Evolutionary conservation across 2,888 invertebrate species (phyloP), one percentile per base, ranked within the genome.

Genomic region (Stenotaenia linearis): DNA sequence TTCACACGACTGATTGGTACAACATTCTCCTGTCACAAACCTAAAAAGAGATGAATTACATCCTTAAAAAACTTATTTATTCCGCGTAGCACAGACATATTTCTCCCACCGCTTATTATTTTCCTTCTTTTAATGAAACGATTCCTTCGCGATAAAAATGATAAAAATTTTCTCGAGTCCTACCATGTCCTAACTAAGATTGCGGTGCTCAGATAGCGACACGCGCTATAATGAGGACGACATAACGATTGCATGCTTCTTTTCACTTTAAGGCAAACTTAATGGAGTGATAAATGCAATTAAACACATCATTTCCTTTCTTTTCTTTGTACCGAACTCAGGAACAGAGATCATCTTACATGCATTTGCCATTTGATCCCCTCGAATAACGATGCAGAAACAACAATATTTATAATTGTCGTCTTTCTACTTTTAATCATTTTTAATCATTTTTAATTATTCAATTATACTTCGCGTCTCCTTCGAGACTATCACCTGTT

Each of bases 191-290:
- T 61, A 37, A 4, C 4, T 15, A 15, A 25, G 61, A 61, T 61
- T 61, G 15, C 25, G 23, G 25, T 25, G 23, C 61, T 25, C 61
- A 61, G 61, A 61, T 61, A 61, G 23, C 28, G 61, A 61, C 61
- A 61, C 61, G 61, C 25, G 9, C 61, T 61, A 45, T 45, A 61
- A 61, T 61, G 61, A 61, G 61, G 61, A 61, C 61, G 23, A 23
- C 61, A 61, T 61, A 61, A 61, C 61, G 61, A 61, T 61, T 61
- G 61, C 61, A 61, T 61, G 61, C 61, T 61, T 61, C 61, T 61
- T 61, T 61, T 61, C 61, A 61, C 61, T 61, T 61, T 61, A 61
- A 61, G 61, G 61, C 61, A 61, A 61, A 61, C 61, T 61, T 61
- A 61, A 61, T 61, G 61, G 61, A 61, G 61, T 61, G 61, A 61